phyloP scores from a whole-genome alignment of 2,888 invertebrate species.

The Drosophila antonietae region DNA sequence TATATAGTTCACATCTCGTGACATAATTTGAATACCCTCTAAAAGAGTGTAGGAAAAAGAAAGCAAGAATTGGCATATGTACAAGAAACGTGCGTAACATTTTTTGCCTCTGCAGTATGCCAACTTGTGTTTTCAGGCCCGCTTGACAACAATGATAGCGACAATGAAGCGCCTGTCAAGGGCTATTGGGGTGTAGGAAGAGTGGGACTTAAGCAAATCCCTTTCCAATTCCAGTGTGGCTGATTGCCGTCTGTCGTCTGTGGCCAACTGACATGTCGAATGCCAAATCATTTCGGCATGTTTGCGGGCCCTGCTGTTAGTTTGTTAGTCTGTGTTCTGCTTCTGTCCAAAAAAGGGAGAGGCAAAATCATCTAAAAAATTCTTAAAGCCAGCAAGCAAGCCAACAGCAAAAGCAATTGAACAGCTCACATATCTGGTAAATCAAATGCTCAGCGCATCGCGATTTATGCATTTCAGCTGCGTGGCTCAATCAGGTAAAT shows the following conservation, averaged over 20 bases:
- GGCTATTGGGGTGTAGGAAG: neutral
- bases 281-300: conserved; percentile 48
- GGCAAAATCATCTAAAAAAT: too few relatives aligned
- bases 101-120: conserved; percentile 18
- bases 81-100: conserved; percentile 36
- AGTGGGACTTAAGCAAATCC: conserved; percentile 44
- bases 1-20: neutral
- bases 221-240: conserved; percentile 33
- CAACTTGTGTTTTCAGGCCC: conserved; percentile 12
- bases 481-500: too few relatives aligned
- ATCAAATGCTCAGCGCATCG: too few relatives aligned
- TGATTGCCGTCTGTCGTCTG: conserved; percentile 29
- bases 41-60: neutral
- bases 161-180: conserved; percentile 43
- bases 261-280: conserved; percentile 30
- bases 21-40: neutral
- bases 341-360: too few relatives aligned
- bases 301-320: conserved; percentile 37
- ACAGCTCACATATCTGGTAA: too few relatives aligned
- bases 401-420: too few relatives aligned
- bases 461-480: too few relatives aligned
- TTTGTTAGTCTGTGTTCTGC: neutral
- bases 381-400: too few relatives aligned
- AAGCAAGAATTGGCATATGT: conserved; percentile 41
- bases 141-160: conserved; percentile 51